These are phyloP conservation scores for Incurvaria masculella DNA, from an alignment of 2,888 invertebrate species.

Conservation along the genomic window DNA sequence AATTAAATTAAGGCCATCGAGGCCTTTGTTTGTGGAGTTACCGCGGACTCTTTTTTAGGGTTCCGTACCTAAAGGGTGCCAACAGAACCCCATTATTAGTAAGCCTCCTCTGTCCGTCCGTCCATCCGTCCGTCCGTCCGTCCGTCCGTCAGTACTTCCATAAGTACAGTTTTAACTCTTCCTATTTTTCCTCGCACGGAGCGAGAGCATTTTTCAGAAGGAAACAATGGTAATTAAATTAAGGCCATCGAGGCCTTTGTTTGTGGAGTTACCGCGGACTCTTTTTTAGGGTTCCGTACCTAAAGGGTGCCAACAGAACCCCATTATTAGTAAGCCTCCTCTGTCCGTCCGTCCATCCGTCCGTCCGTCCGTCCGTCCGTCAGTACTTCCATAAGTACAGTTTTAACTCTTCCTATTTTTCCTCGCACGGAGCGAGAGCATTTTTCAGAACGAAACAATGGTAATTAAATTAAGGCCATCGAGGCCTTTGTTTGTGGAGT, in stretches of 20 bases:
- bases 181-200: background rate
- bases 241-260: background rate
- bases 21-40: background rate
- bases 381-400: background rate
- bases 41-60: background rate
- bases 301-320: too few species aligned
- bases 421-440: background rate
- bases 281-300: too few species aligned
- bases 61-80: too few species aligned
- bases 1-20: background rate
- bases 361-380: background rate
- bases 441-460: background rate
- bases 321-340: too few species aligned
- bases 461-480: background rate
- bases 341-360: too few species aligned
- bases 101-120: too few species aligned
- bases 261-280: background rate
- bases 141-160: background rate
- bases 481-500: background rate
- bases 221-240: background rate
- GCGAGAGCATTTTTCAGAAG: background rate
- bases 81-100: too few species aligned
- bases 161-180: background rate
- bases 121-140: too few species aligned
- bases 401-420: background rate